Conservation (phyloP, 2,888 invertebrate genomes). For the Pterostichus madidus region DNA sequence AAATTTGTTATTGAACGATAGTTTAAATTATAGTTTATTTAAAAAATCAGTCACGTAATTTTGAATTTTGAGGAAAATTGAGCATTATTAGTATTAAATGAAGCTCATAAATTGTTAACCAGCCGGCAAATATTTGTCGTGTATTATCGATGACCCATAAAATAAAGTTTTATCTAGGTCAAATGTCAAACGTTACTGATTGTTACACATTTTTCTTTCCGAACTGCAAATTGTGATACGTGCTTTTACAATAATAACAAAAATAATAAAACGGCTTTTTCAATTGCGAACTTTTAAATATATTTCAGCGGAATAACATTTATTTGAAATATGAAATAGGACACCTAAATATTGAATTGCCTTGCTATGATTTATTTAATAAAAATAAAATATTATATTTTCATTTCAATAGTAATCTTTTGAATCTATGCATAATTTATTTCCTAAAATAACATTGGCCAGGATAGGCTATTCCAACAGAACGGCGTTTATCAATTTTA, state of each 20-base stretch:
- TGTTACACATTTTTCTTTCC: conserved; percentile 38
- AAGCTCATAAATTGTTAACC: conserved; percentile 45
- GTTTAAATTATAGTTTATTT: conserved; percentile 15
- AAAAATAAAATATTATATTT: no score
- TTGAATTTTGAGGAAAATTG: conserved; percentile 11
- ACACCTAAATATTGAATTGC: background rate
- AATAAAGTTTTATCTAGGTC: conserved; percentile 52
- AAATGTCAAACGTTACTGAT: conserved; percentile 27
- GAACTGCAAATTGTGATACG: background rate
- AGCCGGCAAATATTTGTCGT: conserved; percentile 40
- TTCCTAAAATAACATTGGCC: no score
- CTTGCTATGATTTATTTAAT: no score
- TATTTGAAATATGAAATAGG: background rate
- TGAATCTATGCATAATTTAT: no score
- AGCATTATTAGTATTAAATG: conserved; percentile 42
- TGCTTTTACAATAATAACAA: conserved; percentile 1
- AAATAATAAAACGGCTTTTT: conserved; percentile 23
- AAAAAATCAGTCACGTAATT: conserved; percentile 14
- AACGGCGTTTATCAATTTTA: no score
- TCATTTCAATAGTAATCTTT: no score
- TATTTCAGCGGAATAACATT: background rate
- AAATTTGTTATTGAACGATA: background rate
- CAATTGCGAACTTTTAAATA: background rate
- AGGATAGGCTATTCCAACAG: no score
- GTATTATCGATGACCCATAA: conserved; percentile 48